Percentiles rank a stretch among this genome's conserved stretches.
These are phyloP conservation scores for Pleuronectes platessa DNA, from an alignment of 2,113 vertebrate genomes.

Conservation along the genomic window DNA sequence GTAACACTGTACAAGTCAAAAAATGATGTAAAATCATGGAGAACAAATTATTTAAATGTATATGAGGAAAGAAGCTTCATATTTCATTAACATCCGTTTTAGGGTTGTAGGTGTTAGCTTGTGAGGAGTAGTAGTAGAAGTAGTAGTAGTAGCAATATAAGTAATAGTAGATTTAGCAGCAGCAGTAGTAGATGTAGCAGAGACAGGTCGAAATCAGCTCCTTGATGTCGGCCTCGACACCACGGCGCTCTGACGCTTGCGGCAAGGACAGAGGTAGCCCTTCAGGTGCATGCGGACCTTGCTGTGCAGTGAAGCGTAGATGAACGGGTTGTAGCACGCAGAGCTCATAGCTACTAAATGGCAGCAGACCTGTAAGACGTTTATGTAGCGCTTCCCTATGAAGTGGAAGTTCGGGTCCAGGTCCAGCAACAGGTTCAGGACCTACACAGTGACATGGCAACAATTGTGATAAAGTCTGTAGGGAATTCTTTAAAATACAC, in stretches of 20 bases:
- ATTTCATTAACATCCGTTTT: constrained; percentile 2
- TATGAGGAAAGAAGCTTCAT: background rate
- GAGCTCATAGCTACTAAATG: constrained; percentile 86
- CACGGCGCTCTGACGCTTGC: constrained; percentile 6
- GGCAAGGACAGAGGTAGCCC: constrained; percentile 74
- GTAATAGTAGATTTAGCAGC: too few species aligned
- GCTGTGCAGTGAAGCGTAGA: constrained; percentile 86
- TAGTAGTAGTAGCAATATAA: too few species aligned
- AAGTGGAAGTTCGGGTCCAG: constrained; percentile 82
- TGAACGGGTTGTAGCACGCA: constrained; percentile 86
- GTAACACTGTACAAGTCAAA: constrained; percentile 11
- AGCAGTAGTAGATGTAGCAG: constrained; percentile 10
- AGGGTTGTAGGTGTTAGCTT: background rate
- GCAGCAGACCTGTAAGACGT: constrained; percentile 83
- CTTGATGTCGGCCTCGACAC: constrained; percentile 26
- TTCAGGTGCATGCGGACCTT: constrained; percentile 81
- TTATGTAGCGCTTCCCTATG: constrained; percentile 82
- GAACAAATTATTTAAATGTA: background rate
- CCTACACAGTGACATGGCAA: constrained; percentile 62
- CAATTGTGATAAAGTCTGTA: background rate
- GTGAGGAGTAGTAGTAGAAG: constrained; percentile 7
- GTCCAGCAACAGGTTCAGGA: constrained; percentile 83
- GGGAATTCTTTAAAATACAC: too few species aligned
- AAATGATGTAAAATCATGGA: constrained; percentile 14
- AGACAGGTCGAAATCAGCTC: constrained; percentile 40